These are phyloP conservation scores for Pristionchus arcanus DNA, from an alignment of 2,888 invertebrate species.

Conservation along the genomic window DNA sequence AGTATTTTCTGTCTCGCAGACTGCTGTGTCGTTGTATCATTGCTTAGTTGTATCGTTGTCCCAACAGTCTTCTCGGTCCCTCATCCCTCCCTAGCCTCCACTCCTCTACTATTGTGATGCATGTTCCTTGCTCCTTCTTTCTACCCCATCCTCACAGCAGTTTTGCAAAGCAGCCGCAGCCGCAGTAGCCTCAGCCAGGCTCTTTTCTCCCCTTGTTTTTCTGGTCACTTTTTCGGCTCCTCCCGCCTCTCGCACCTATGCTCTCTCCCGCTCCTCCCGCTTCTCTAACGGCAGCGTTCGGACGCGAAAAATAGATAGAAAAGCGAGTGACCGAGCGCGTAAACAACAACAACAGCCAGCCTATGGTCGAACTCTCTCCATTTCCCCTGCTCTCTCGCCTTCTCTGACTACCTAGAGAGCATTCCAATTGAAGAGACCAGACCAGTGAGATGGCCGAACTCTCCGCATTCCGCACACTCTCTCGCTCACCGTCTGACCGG, in stretches of 20 bases:
- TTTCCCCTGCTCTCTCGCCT: background rate
- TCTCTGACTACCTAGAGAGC: background rate
- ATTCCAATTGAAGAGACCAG: background rate
- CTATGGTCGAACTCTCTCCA: background rate
- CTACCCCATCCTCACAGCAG: conserved; percentile 4
- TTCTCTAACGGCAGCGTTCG: background rate
- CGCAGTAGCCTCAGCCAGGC: background rate
- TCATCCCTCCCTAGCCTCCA: background rate
- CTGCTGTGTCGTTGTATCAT: no score
- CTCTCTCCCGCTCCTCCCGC: background rate
- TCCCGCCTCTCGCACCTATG: background rate
- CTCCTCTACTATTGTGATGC: background rate
- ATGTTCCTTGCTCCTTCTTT: conserved; percentile 43
- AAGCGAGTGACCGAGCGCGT: conserved; percentile 40
- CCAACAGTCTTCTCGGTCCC: background rate
- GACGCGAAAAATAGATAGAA: conserved; percentile 38
- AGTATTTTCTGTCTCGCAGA: no score
- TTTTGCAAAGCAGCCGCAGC: conserved; percentile 6
- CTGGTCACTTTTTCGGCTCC: background rate
- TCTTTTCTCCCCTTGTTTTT: background rate
- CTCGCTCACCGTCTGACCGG: background rate
- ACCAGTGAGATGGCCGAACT: background rate
- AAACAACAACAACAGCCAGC: conserved; percentile 17
- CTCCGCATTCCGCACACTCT: background rate
- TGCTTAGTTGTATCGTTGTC: background rate